A percentile compares a stretch with the other conserved stretches of the same genome.
phyloP scores from a whole-genome alignment of 2,113 vertebrate genomes.

The Sapayoa aenigma region DNA sequence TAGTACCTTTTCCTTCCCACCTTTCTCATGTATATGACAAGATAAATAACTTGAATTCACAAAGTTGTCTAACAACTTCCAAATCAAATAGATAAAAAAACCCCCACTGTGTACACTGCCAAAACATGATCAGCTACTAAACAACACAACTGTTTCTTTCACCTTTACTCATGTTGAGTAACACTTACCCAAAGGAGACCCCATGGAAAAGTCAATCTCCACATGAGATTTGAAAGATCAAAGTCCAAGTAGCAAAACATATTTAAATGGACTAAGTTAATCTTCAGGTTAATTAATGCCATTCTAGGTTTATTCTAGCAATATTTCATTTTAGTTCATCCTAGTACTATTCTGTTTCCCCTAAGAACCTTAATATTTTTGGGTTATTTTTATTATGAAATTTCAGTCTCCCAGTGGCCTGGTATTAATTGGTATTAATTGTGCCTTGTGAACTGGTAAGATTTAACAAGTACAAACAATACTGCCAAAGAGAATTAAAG shows the following conservation, averaged over 20 bases:
- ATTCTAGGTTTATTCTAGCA: slow-evolving; percentile 4
- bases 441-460: slow-evolving; percentile 39
- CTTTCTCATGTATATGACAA: neutral
- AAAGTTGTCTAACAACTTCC: neutral
- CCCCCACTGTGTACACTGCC: neutral
- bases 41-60: neutral
- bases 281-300: slow-evolving; percentile 43
- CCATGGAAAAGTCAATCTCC: neutral
- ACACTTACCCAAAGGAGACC: neutral
- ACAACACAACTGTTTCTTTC: neutral
- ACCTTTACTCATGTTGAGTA: neutral
- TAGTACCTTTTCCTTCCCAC: neutral
- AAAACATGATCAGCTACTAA: neutral
- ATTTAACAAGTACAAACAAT: slow-evolving; percentile 31
- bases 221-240: neutral
- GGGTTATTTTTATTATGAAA: neutral
- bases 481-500: slow-evolving; percentile 4
- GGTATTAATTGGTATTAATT: slow-evolving; percentile 72
- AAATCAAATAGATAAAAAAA: neutral
- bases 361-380: slow-evolving; percentile 37
- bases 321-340: neutral
- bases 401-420: slow-evolving; percentile 7
- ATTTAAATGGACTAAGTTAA: slow-evolving; percentile 27
- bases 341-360: neutral
- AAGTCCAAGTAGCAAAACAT: neutral